Base-by-base conservation (phyloP, 2,113 vertebrate species). In the Centropus bengalensis region DNA sequence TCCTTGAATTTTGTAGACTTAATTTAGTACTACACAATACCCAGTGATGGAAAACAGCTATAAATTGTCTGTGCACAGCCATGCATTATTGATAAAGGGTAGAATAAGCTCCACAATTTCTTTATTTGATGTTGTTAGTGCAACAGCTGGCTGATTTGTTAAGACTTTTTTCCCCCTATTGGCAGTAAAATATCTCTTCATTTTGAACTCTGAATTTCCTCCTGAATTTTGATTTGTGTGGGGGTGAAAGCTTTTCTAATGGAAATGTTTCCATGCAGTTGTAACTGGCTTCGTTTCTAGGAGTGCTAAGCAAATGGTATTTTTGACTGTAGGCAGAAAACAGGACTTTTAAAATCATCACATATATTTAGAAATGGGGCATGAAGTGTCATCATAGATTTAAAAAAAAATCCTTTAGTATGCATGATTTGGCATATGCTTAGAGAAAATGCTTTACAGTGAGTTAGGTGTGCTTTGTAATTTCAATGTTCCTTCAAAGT, bases 41-140 rank as follows among this genome's bases (percentile, higher is more conserved):
- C 55, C 23, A 88, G 73, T 96, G 96, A 96, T 94, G 95, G 96
- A 97, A 96, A 97, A 96, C 94, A 91, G 93, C 95, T 94, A 97
- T 97, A 97, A 96, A 97, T 97, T 96, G 78, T 95, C 93, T 97
- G 93, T 96, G 96, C 16, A 4, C 94, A 93, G 81, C 96, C 94
- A 96, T 97, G 96, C 95, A 94, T 97, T 96, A 96, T 97, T 96
- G 97, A 97, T 96, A 97, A 96, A 96, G 82, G 59, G 79, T 88
- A 78, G 92, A 88, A 77, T 95, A 94, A 94, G 92, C 58, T 84
- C 91, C 73, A 92, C 86, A 94, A 94, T 97, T 97, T 96, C 94
- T 96, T 96, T 95, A 95, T 96, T 96, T 97, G 83, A 93, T 92
- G 78, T 71, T 96, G 93, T 95, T 88, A 96, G 88, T 93, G 91